These are phyloP conservation scores for Cyanistes caeruleus DNA, from an alignment of 2,113 vertebrate genomes.

Conservation along the genomic window DNA sequence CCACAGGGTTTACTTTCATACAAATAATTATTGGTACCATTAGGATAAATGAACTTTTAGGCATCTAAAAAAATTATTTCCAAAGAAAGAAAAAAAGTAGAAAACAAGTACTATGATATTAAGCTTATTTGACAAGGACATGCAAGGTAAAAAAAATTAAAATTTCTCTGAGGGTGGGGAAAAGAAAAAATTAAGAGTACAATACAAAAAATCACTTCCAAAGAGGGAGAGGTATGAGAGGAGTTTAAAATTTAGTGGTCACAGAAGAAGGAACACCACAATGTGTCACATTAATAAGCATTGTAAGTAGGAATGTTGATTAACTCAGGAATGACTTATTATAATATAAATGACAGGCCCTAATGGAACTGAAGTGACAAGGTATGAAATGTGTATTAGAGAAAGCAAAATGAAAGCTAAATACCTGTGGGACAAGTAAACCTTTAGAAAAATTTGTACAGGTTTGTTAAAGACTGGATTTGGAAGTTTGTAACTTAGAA, in stretches of 20 bases:
- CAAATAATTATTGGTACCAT: not conserved
- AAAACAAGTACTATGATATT: not conserved
- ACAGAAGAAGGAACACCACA: constrained; percentile 34
- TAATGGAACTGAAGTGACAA: constrained; percentile 67
- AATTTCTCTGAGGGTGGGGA: not conserved
- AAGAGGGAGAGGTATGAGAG: not conserved
- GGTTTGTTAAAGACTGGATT: not conserved
- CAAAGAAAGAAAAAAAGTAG: not conserved
- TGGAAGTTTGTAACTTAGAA: not conserved
- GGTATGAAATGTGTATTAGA: constrained; percentile 52
- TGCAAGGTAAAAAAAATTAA: not conserved
- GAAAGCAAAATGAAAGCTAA: constrained; percentile 62
- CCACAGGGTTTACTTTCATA: not conserved
- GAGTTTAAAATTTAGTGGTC: constrained; percentile 51
- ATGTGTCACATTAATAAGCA: constrained; percentile 37
- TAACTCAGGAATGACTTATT: constrained; percentile 60
- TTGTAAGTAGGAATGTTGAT: constrained; percentile 42
- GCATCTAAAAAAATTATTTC: not conserved
- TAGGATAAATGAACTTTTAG: constrained; percentile 1
- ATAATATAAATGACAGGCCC: constrained; percentile 68
- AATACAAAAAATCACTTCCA: not conserved
- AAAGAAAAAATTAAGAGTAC: not conserved
- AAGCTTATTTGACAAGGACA: not conserved
- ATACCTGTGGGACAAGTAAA: constrained; percentile 53
- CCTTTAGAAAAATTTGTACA: not conserved